Percentiles rank a stretch among this genome's conserved stretches.
These are phyloP conservation scores for Oplegnathus fasciatus DNA, from an alignment of 2,113 vertebrate genomes.

Conservation along the genomic window DNA sequence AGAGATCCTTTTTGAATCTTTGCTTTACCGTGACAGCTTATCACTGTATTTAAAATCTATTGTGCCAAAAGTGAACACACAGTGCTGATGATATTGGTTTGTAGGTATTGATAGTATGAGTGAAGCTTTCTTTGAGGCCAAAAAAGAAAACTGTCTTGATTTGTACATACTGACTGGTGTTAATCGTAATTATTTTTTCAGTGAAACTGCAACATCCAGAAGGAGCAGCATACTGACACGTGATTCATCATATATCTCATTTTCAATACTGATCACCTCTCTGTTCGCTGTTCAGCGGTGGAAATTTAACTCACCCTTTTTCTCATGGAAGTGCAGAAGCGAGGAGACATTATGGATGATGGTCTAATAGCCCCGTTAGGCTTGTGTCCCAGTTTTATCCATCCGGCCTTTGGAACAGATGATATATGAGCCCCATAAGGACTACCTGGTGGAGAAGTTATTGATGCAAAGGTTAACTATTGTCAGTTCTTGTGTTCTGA, in stretches of 20 bases:
- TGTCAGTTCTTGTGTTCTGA: constrained; percentile 28
- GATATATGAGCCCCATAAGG: constrained; percentile 29
- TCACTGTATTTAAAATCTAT: constrained; percentile 4
- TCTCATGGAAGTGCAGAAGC: neutral
- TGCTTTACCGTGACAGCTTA: neutral
- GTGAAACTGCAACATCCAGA: neutral
- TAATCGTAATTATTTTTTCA: neutral
- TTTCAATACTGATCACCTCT: constrained; percentile 13
- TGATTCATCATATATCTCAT: neutral
- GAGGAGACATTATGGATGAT: constrained; percentile 33
- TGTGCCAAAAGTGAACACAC: neutral
- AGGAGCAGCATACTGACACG: neutral
- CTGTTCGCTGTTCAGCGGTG: constrained; percentile 16
- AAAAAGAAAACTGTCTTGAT: neutral
- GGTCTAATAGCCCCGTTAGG: constrained; percentile 24
- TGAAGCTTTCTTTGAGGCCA: neutral
- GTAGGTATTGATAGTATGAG: constrained; percentile 7
- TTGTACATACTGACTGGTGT: constrained; percentile 14
- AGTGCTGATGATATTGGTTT: neutral
- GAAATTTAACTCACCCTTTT: neutral
- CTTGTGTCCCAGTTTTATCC: constrained; percentile 48
- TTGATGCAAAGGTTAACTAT: constrained; percentile 35
- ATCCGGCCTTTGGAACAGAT: neutral
- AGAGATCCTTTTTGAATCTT: neutral
- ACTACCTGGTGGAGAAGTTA: constrained; percentile 23